A percentile compares a stretch with the other conserved stretches of the same genome.
phyloP scores from a whole-genome alignment of 2,888 invertebrate species.

The Drosophila longiperda region DNA sequence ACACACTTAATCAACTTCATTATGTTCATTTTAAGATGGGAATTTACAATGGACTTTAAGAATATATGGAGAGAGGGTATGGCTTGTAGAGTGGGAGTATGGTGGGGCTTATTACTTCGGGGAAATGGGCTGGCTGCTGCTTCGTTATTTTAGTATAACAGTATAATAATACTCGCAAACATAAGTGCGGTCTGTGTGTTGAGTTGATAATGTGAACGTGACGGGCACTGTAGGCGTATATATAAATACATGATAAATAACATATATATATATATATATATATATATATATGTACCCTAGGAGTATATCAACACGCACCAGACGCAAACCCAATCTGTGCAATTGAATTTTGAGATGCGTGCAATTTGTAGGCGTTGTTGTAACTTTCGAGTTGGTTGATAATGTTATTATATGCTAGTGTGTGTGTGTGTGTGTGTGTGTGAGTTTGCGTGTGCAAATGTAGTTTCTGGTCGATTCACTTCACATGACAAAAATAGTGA shows the following conservation, averaged over 20 bases:
- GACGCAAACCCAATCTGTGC: constrained; percentile 42
- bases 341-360: constrained; percentile 53
- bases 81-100: not conserved
- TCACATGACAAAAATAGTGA: constrained; percentile 29
- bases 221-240: not conserved
- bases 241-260: not conserved
- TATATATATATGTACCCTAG: not conserved
- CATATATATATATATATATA: not conserved
- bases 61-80: not conserved
- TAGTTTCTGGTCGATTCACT: constrained; percentile 33
- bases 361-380: constrained; percentile 51
- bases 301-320: constrained; percentile 5
- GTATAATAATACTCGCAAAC: not conserved
- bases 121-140: not conserved
- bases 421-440: constrained; percentile 4
- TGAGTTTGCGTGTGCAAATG: constrained; percentile 5
- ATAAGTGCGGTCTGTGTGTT: not conserved
- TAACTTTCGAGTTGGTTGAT: constrained; percentile 5
- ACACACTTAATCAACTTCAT: not conserved
- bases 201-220: not conserved
- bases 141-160: not conserved
- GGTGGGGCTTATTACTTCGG: not conserved
- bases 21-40: not conserved
- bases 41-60: not conserved
- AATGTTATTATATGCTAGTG: not conserved